Evolutionary conservation across 2,888 invertebrate genomes (phyloP), one percentile per base, ranked within the genome.

Genomic region (Pandemis cinnamomeana): DNA sequence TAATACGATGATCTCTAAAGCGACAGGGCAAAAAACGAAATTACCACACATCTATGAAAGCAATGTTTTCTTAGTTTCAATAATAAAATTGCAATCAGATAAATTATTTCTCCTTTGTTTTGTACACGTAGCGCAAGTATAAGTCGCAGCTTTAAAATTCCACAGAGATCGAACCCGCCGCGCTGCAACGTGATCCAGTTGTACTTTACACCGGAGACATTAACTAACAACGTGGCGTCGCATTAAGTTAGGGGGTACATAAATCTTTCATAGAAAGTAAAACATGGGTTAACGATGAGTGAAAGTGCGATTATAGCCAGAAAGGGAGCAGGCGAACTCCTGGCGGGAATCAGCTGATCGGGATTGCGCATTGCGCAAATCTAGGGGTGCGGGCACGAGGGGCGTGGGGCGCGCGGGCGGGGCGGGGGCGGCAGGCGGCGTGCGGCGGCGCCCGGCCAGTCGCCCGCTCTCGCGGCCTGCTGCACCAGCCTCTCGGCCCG

Each of bases 271-370:
- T 64, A 70, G 69, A 73, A 73, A 69, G 51, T 70, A 53, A 70
- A 74, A 53, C 70, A 41, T 53, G 66, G 60, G 68, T 74, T 75
- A 55, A 78, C 73, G 76, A 78, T 72, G 79, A 86, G 86, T 82
- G 86, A 87, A 89, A 86, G 86, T 88, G 82, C 77, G 80, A 63
- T 76, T 67, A 77, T 82, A 80, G 80, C 80, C 78, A 80, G 81
- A 82, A 82, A 83, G 82, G 82, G 83, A 85, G 84, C 80, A 78
- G 80, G 83, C 87, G 88, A 90, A 88, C 91, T 89, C 89, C 90
- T 91, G 93, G 91, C 92, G 93, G 92, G 93, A 93, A 93, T 92
- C 93, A 94, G 93, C 93, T 93, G 93, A 89, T 93, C 85, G 86
- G 88, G 91, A 85, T 92, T 93, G 94, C 93, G 93, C 93, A 94